Conservation (phyloP, 35 echinoderm and acorn worm genomes). For the Acanthaster planci region DNA sequence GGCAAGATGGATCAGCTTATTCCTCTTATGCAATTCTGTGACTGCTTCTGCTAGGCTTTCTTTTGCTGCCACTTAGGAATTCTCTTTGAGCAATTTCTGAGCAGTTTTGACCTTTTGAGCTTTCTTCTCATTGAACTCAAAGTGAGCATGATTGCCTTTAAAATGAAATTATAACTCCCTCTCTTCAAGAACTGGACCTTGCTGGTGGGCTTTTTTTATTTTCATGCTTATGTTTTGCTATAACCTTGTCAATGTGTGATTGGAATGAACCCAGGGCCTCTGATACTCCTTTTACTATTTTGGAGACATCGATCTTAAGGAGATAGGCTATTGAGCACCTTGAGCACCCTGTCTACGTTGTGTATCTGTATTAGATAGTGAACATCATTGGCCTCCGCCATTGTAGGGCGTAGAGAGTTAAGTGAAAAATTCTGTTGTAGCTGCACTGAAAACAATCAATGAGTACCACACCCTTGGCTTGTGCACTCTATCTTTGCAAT, state of each 20-base stretch:
- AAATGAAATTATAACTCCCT: background rate
- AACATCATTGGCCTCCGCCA: background rate
- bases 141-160: background rate
- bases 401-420: background rate
- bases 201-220: background rate
- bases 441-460: too few relatives aligned
- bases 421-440: background rate
- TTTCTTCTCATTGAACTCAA: slow-evolving; percentile 13
- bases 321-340: too few relatives aligned
- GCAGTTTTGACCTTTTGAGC: background rate
- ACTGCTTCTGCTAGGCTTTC: background rate
- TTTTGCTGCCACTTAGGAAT: background rate
- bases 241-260: background rate
- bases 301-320: background rate
- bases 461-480: background rate
- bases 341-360: too few relatives aligned
- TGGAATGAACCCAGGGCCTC: background rate
- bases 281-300: background rate
- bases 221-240: background rate
- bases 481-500: background rate
- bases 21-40: background rate
- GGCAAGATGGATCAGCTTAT: slow-evolving; percentile 20
- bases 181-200: background rate
- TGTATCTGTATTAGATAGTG: too few relatives aligned
- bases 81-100: background rate